phyloP scores from a whole-genome alignment of 2,888 invertebrate species.

The Chirona hameri region DNA sequence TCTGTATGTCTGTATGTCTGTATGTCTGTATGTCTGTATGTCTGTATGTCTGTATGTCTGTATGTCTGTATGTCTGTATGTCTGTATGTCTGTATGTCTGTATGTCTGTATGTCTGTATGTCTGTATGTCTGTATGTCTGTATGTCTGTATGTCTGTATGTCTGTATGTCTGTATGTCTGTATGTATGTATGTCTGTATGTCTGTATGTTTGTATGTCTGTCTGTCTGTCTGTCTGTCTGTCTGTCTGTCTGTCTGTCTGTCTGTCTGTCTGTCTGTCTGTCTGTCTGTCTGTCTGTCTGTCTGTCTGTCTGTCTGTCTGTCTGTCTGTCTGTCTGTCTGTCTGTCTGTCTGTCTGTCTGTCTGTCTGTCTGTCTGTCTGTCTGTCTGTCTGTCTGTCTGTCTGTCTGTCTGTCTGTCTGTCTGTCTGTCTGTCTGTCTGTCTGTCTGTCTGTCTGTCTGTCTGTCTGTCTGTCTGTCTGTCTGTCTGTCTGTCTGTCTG shows the following conservation, averaged over 20 bases:
- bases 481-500: constrained; percentile 27
- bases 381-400: constrained; percentile 30
- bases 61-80: too few relatives aligned
- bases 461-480: constrained; percentile 27
- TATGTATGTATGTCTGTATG: background rate
- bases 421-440: constrained; percentile 28
- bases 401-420: constrained; percentile 30
- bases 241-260: too few relatives aligned
- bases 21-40: background rate
- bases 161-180: too few relatives aligned
- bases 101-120: background rate
- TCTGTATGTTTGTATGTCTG: too few relatives aligned
- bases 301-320: constrained; percentile 13
- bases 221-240: too few relatives aligned
- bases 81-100: background rate
- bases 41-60: background rate
- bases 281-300: background rate
- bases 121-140: too few relatives aligned
- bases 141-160: too few relatives aligned
- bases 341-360: constrained; percentile 28
- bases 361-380: constrained; percentile 30
- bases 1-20: too few relatives aligned
- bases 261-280: too few relatives aligned
- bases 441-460: constrained; percentile 31
- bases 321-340: constrained; percentile 27